Percentiles rank a stretch among this genome's conserved stretches.
These are phyloP conservation scores for Plectrocnemia conspersa DNA, from an alignment of 1,140 invertebrate species.

Conservation along the genomic window DNA sequence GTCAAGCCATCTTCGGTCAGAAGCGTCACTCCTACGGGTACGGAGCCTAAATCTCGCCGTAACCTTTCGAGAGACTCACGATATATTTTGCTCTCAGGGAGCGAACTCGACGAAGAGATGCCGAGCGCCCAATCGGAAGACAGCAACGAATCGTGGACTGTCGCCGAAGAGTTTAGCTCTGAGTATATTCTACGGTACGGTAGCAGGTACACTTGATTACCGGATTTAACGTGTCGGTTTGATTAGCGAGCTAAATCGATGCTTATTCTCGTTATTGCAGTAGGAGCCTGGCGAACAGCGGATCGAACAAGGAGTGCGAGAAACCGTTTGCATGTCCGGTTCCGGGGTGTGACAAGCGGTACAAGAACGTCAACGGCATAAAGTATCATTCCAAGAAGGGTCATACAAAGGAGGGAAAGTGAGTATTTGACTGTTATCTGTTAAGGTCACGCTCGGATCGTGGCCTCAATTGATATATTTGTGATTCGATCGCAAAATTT, in stretches of 20 bases:
- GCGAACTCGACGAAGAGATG: constrained; percentile 62
- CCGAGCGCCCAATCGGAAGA: constrained; percentile 63
- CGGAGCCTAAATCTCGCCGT: constrained; percentile 11
- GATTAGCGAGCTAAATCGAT: no score
- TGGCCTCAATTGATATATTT: no score
- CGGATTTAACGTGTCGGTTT: background rate
- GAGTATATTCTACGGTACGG: constrained; percentile 71
- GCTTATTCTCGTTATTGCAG: background rate
- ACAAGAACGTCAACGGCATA: constrained; percentile 84
- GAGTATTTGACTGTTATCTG: no score
- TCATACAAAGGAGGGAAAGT: constrained; percentile 77
- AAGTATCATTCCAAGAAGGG: constrained; percentile 83
- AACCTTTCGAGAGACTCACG: background rate
- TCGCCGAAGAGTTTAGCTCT: constrained; percentile 69
- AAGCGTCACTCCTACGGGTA: constrained; percentile 60
- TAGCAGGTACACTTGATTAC: constrained; percentile 55
- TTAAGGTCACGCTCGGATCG: no score
- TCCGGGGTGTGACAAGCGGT: constrained; percentile 79
- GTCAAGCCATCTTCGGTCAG: constrained; percentile 56
- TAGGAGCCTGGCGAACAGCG: constrained; percentile 16
- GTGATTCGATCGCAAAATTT: no score
- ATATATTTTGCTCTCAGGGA: constrained; percentile 48
- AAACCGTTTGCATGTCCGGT: constrained; percentile 79
- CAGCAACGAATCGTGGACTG: constrained; percentile 78
- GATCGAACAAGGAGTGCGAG: constrained; percentile 53